Evolutionary conservation across 2,113 vertebrate genomes (phyloP).

Genomic region (Struthio camelus): DNA sequence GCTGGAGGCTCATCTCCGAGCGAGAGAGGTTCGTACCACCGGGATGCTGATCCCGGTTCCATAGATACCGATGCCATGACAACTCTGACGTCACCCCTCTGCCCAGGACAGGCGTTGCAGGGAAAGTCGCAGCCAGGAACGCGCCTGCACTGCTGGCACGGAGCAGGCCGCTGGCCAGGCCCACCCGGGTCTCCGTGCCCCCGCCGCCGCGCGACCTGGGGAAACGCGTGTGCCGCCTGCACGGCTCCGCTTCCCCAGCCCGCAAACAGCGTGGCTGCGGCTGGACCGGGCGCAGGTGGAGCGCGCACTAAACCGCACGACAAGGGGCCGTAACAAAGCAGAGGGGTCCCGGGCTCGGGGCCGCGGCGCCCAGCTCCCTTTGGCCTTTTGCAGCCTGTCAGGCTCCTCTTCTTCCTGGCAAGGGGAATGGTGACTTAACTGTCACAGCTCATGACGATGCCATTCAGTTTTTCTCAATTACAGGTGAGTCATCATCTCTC

Average conservation of each 20-base stretch:
- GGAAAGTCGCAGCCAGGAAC: neutral
- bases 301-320: no score
- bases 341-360: neutral
- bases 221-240: fast-evolving
- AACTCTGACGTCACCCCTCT: conserved; percentile 67
- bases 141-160: neutral
- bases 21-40: neutral
- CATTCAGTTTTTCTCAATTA: conserved; percentile 1
- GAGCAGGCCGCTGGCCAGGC: neutral
- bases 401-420: neutral
- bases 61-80: conserved; percentile 73
- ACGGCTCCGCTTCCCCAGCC: fast-evolving
- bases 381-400: neutral
- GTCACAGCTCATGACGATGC: neutral
- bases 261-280: fast-evolving
- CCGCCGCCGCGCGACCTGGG: neutral
- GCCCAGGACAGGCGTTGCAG: conserved; percentile 28
- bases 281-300: no score
- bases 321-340: fast-evolving
- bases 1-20: conserved; percentile 23
- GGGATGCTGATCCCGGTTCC: conserved; percentile 30
- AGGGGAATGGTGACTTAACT: neutral
- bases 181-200: neutral
- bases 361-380: neutral
- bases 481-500: conserved; percentile 61